Conservation (phyloP, 2,888 invertebrate genomes). For the Melanostoma mellinum region DNA sequence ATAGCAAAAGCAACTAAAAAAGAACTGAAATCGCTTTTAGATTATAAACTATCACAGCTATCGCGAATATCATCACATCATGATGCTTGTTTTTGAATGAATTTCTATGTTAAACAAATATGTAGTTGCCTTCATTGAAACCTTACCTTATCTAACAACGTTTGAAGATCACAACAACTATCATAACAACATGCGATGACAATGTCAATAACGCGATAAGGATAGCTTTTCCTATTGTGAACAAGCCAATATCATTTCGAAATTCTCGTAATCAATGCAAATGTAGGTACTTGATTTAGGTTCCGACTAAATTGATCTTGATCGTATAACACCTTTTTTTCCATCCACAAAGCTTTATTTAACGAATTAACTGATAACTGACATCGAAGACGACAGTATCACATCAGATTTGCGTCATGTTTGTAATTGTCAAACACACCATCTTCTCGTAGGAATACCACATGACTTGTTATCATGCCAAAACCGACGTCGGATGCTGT, state of each 20-base stretch:
- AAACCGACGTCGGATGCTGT: conserved; percentile 8
- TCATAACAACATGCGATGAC: not conserved
- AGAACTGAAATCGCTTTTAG: too few species aligned
- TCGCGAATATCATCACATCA: conserved; percentile 9
- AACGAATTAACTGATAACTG: conserved; percentile 5
- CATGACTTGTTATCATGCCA: conserved; percentile 63
- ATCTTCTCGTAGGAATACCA: conserved; percentile 42
- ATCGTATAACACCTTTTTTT: not conserved
- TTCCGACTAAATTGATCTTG: not conserved
- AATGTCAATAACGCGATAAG: not conserved
- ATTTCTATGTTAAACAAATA: conserved; percentile 17
- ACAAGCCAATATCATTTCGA: not conserved
- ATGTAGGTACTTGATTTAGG: not conserved
- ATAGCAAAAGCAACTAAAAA: too few species aligned
- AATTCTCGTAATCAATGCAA: too few species aligned
- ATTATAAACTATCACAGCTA: too few species aligned
- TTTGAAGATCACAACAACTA: not conserved
- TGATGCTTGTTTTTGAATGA: conserved; percentile 4
- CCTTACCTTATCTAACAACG: not conserved
- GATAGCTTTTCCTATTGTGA: not conserved
- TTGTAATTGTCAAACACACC: conserved; percentile 55
- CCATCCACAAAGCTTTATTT: not conserved
- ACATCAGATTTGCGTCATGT: conserved; percentile 58
- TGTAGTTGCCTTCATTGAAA: not conserved
- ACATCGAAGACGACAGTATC: conserved; percentile 1